Evolutionary conservation across 1,140 invertebrate species (phyloP).

Genomic region (Drosophila subobscura): DNA sequence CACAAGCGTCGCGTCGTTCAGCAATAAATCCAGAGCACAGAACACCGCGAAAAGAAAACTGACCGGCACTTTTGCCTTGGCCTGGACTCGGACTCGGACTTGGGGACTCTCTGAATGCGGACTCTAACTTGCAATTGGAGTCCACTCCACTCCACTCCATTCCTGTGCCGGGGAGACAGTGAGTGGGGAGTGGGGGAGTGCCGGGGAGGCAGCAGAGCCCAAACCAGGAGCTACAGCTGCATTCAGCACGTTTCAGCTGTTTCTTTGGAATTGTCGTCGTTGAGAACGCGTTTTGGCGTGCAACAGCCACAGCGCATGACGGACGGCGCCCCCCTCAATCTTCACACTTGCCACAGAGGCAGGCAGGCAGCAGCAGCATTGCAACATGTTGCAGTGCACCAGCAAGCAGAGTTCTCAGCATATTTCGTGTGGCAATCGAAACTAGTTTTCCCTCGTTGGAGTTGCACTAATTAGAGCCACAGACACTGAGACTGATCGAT

Average conservation of each 20-base stretch:
- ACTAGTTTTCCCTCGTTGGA: slow-evolving; percentile 47
- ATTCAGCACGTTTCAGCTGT: slow-evolving; percentile 62
- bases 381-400: slow-evolving; percentile 58
- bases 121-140: slow-evolving; percentile 1
- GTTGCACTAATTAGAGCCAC: slow-evolving; percentile 50
- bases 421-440: slow-evolving; percentile 52
- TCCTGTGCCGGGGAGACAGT: slow-evolving; percentile 10
- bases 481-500: background rate
- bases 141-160: background rate
- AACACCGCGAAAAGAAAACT: slow-evolving; percentile 29
- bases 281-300: slow-evolving; percentile 35
- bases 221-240: slow-evolving; percentile 60
- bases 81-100: slow-evolving; percentile 50
- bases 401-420: slow-evolving; percentile 51
- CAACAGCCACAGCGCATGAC: slow-evolving; percentile 46
- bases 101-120: background rate
- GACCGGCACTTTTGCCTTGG: slow-evolving; percentile 70
- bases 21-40: slow-evolving; percentile 75
- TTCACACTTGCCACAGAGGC: slow-evolving; percentile 10
- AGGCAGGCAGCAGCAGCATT: slow-evolving; percentile 26
- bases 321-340: slow-evolving; percentile 16
- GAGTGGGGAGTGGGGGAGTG: slow-evolving; percentile 1
- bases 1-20: slow-evolving; percentile 27
- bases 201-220: slow-evolving; percentile 11
- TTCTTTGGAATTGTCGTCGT: slow-evolving; percentile 62